Evolutionary conservation across 92 coral and sea anemone species (phyloP).

Genomic region (Porites evermanni): DNA sequence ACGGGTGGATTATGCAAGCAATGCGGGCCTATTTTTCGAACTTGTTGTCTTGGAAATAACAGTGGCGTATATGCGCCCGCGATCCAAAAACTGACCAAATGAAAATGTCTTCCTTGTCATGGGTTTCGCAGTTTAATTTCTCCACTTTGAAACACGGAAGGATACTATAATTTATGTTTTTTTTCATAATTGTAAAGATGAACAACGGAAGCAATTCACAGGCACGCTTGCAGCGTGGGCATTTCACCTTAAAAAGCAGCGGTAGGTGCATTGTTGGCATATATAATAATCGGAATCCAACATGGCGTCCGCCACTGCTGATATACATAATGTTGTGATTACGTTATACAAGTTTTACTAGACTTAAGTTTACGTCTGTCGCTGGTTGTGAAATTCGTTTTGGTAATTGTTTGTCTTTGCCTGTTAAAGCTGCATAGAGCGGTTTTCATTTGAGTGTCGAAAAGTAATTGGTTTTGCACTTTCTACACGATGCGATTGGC

Average conservation of each 20-base stretch:
- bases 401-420: neutral
- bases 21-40: constrained; percentile 3
- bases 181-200: neutral
- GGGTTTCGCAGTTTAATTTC: neutral
- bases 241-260: constrained; percentile 73
- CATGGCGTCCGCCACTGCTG: neutral
- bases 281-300: neutral
- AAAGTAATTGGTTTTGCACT: no score
- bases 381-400: neutral
- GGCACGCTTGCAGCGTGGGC: constrained; percentile 55
- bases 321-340: neutral
- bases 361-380: neutral
- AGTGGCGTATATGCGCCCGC: constrained; percentile 35
- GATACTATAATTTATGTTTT: neutral
- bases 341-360: neutral
- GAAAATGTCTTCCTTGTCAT: neutral
- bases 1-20: neutral
- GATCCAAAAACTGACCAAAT: neutral
- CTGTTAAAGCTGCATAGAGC: neutral
- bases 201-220: constrained; percentile 9
- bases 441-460: no score
- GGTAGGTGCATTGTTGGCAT: constrained; percentile 46
- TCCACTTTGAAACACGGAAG: neutral
- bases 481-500: no score
- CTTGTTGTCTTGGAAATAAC: constrained; percentile 41